Evolutionary conservation across 2,888 invertebrate species (phyloP).

Genomic region (Panzeria rudis): DNA sequence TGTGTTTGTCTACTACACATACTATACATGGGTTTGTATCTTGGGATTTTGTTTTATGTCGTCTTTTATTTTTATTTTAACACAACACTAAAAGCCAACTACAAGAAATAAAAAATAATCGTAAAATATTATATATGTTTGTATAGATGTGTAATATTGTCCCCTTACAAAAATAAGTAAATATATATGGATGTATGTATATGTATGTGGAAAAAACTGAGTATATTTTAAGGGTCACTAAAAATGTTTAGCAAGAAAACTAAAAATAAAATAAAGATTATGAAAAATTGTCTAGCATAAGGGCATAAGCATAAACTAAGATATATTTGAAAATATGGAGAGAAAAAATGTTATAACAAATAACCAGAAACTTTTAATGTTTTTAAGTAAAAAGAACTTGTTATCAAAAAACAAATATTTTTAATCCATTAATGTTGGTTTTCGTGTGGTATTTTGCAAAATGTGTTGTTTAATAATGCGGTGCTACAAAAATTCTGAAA

Average conservation of each 20-base stretch:
- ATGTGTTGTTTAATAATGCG: neutral
- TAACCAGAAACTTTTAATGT: slow-evolving; percentile 20
- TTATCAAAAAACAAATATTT: neutral
- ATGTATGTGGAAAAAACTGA: neutral
- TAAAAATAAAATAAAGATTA: slow-evolving; percentile 22
- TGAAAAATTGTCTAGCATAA: slow-evolving; percentile 25
- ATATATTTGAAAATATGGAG: slow-evolving; percentile 1
- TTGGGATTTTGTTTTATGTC: slow-evolving; percentile 38
- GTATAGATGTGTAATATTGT: neutral
- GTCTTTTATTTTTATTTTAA: slow-evolving; percentile 46
- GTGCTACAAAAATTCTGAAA: neutral
- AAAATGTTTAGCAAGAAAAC: slow-evolving; percentile 1
- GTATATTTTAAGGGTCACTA: slow-evolving; percentile 28
- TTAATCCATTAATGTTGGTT: neutral
- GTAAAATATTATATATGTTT: slow-evolving; percentile 27
- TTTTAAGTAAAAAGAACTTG: neutral
- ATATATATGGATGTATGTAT: neutral
- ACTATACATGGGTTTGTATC: neutral
- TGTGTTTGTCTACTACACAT: neutral
- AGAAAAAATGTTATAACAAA: neutral
- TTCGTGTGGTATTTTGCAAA: neutral
- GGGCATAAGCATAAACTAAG: slow-evolving; percentile 18
- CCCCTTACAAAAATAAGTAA: neutral
- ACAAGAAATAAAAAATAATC: slow-evolving; percentile 46
- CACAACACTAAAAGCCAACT: slow-evolving; percentile 45